phyloP scores from a whole-genome alignment of 2,797 vertebrate genomes.

The Neosilurus hyrtlii region DNA sequence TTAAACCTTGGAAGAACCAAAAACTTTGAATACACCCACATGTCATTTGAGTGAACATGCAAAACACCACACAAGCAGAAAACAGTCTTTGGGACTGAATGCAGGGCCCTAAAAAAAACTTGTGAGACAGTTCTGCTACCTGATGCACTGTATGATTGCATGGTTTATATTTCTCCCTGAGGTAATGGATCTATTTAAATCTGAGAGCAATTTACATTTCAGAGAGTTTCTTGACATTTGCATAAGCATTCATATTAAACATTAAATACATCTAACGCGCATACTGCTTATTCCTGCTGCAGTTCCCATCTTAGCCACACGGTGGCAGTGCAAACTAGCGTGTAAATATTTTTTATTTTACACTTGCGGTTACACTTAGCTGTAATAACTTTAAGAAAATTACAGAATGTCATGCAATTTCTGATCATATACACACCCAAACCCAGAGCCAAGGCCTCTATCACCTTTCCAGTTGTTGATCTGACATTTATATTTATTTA shows the following conservation, averaged over 20 bases:
- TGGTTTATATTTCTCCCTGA: neutral
- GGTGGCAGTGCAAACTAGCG: conserved; percentile 32
- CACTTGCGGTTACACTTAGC: too few species aligned
- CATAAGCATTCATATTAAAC: neutral
- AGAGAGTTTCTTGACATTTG: neutral
- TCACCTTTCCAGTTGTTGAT: neutral
- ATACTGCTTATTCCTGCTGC: neutral
- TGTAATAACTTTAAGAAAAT: too few species aligned
- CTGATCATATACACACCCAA: neutral
- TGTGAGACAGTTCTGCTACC: neutral
- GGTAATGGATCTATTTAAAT: neutral
- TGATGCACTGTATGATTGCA: neutral
- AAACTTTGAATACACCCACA: neutral
- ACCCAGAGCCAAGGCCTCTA: neutral
- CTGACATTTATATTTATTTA: neutral
- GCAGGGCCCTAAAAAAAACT: neutral
- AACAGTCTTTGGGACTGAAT: too few species aligned
- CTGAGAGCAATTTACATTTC: neutral
- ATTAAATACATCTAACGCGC: neutral
- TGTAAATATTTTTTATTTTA: conserved; percentile 1
- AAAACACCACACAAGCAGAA: neutral
- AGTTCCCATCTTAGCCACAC: conserved; percentile 34
- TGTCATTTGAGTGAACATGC: too few species aligned
- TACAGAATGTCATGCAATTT: neutral
- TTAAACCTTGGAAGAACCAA: neutral